phyloP scores from a whole-genome alignment of 1,140 invertebrate species.

The Tigriopus japonicus region DNA sequence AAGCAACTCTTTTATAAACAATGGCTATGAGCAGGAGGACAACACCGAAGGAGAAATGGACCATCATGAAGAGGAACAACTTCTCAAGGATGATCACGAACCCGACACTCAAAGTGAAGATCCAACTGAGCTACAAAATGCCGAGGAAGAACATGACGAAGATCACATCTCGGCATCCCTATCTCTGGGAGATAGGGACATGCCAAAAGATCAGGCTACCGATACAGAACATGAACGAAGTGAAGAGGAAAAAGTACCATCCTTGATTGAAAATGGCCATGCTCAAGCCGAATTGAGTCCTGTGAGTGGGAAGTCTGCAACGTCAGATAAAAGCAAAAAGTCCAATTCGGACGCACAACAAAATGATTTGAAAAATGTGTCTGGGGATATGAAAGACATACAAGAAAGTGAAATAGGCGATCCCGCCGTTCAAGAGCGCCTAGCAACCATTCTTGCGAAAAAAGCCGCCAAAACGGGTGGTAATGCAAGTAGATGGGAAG shows the following conservation, averaged over 20 bases:
- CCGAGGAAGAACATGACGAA: not conserved
- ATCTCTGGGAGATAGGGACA: not conserved
- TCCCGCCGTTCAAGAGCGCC: not conserved
- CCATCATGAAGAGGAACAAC: not conserved
- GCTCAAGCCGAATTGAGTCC: no score
- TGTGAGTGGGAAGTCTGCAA: no score
- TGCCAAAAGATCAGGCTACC: not conserved
- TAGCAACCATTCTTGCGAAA: no score
- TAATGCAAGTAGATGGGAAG: not conserved
- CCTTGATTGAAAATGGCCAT: no score
- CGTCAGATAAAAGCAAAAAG: no score
- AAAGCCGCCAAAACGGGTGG: not conserved
- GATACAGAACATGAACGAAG: not conserved
- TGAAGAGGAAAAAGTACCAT: no score
- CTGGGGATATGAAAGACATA: no score
- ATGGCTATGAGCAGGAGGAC: not conserved
- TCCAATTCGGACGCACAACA: no score
- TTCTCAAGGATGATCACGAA: slow-evolving; percentile 18
- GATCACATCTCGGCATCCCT: not conserved
- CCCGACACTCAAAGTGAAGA: not conserved
- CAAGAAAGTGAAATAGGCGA: not conserved
- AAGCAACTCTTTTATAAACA: not conserved
- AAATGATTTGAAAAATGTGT: no score
- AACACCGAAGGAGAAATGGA: not conserved
- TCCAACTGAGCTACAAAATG: not conserved